Percentiles rank a stretch among this genome's conserved stretches.
Evolutionary conservation across 2,797 vertebrate species (phyloP).

Genomic region (Chromobotia macracanthus): DNA sequence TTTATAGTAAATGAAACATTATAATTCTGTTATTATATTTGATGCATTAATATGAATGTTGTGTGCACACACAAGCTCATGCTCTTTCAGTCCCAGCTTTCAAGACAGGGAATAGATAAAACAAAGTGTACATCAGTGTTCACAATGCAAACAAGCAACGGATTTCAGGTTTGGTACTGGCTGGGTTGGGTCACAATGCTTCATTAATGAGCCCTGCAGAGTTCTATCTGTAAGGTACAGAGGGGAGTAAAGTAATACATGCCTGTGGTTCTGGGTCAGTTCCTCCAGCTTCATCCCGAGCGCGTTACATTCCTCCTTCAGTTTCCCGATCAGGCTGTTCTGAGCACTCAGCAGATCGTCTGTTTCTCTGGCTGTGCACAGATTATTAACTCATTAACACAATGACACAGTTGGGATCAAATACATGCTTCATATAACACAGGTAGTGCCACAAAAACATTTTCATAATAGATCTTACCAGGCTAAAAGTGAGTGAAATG

Average conservation of each 20-base stretch:
- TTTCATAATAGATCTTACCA: background rate
- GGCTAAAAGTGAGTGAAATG: background rate
- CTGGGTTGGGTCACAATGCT: background rate
- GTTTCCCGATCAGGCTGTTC: conserved; percentile 85
- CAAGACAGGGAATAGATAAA: too few relatives aligned
- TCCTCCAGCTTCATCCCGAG: conserved; percentile 84
- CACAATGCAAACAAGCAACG: too few relatives aligned
- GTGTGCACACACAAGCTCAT: too few relatives aligned
- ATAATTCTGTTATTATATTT: too few relatives aligned
- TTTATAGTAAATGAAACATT: too few relatives aligned
- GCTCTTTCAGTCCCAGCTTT: too few relatives aligned
- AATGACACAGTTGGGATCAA: conserved; percentile 1
- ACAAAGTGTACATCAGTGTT: too few relatives aligned
- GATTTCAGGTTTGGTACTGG: too few relatives aligned
- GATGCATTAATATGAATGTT: too few relatives aligned
- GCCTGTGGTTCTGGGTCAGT: conserved; percentile 83
- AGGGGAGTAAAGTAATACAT: conserved; percentile 42
- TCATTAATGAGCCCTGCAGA: background rate
- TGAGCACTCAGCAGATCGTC: conserved; percentile 86
- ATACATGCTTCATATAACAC: conserved; percentile 19
- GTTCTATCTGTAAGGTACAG: background rate
- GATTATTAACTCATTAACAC: conserved; percentile 22
- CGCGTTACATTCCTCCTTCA: conserved; percentile 85
- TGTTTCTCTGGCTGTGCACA: conserved; percentile 84
- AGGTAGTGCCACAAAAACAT: conserved; percentile 9